Evolutionary conservation across 2,888 invertebrate genomes (phyloP), one percentile per base, ranked within the genome.

Genomic region (Drosophila limbata): DNA sequence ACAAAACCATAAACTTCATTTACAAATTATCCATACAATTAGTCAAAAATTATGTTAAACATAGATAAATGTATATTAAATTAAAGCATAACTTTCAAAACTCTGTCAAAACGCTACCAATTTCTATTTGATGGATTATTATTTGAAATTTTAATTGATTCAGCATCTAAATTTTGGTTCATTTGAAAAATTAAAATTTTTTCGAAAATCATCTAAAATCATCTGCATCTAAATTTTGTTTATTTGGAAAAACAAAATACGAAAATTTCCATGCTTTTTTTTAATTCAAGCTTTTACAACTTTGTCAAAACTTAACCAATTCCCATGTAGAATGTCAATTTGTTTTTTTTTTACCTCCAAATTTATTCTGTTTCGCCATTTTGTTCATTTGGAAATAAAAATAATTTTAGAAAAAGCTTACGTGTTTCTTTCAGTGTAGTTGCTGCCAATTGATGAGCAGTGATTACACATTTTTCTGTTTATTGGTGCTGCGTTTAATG

Each of bases 381-480:
- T 8, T 28, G 25, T 28, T 8, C 1, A 28, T 28, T 28, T 28
- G 28, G 28, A 8, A 8, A 28, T 28, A 28, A 28, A 28, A 28
- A 4, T 35, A 35, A 4, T 35, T 35, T 33, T 35, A 1, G 28
- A 28, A 28, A 8, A 28, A 1, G 13, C 1, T 5, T 5, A 0
- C 2, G 2, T n/a, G 1, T 70, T 78, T 73, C 13, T 70, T 13
- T 1, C 77, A 60, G 82, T 83, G 87, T 63, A 69, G 9, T 28
- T 59, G 78, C 66, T 35, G 13, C 21, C 65, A 61, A 79, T 77
- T 84, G 87, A 84, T 82, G 85, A 82, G 83, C 88, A 84, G 83
- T 87, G 84, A 84, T 87, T 84, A 84, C 83, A 79, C 67, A 76
- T 68, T 76, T 80, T 76, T 63, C 21, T 69, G 69, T 65, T 71